These are phyloP conservation scores for Cepaea nemoralis DNA, from an alignment of 1,140 invertebrate species.

Conservation along the genomic window DNA sequence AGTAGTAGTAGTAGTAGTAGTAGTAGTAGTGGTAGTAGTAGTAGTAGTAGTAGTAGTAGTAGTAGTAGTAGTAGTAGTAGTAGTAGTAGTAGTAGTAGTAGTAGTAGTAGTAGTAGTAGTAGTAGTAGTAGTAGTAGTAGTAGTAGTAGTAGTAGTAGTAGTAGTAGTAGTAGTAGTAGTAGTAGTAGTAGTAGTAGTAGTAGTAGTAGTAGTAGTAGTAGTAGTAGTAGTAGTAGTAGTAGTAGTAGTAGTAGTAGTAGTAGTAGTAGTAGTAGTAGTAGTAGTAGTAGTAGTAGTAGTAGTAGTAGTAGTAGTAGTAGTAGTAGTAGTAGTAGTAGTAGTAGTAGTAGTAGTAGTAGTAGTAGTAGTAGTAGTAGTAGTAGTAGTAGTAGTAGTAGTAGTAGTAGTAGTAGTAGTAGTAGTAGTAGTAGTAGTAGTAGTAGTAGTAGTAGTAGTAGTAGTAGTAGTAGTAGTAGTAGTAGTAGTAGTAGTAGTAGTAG, in stretches of 20 bases:
- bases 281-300: slow-evolving; percentile 30
- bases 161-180: slow-evolving; percentile 29
- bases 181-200: slow-evolving; percentile 27
- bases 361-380: too few relatives aligned
- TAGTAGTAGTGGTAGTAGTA: slow-evolving; percentile 27
- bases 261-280: slow-evolving; percentile 13
- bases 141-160: slow-evolving; percentile 24
- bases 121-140: background rate
- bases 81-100: slow-evolving; percentile 3
- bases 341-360: too few relatives aligned
- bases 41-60: slow-evolving; percentile 31
- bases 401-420: too few relatives aligned
- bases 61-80: slow-evolving; percentile 23
- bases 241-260: slow-evolving; percentile 30
- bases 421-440: too few relatives aligned
- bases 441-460: too few relatives aligned
- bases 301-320: too few relatives aligned
- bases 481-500: too few relatives aligned
- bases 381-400: too few relatives aligned
- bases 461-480: too few relatives aligned
- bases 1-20: slow-evolving; percentile 28
- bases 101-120: background rate
- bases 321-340: too few relatives aligned
- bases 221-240: slow-evolving; percentile 21
- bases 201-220: slow-evolving; percentile 30